Base-by-base conservation (phyloP, 2,797 vertebrate species). In the Pangasius macronema region DNA sequence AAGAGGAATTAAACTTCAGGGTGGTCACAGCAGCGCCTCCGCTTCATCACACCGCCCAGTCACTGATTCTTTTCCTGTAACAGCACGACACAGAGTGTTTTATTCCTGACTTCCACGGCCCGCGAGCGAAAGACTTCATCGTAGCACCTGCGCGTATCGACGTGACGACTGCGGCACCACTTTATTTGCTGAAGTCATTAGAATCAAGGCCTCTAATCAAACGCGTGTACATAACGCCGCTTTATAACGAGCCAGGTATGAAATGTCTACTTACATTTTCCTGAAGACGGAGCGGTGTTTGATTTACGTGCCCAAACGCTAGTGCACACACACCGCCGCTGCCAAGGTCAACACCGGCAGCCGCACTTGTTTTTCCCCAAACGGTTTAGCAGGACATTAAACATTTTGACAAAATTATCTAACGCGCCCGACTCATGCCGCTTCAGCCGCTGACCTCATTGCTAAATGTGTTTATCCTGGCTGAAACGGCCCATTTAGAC, bases 331-430 rank as follows among this genome's bases (percentile, higher is more conserved):
- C 87, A 86, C 93, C 87, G 86, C 93, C 59, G 86, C 94, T 96
- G 97, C 97, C 98, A 99, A 98, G 96, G 94, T 97, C 97, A 98
- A 97, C 95, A 98, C 90, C 93, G 95, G 94, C 88, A 79, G 91
- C 91, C 93, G 95, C 96, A 94, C 96, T 97, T 95, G 93, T 90
- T 96, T 96, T 97, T 97, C 97, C 97, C 63, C 96, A 93, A 94
- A 97, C 91, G 95, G 94, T 96, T 98, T 97, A 94, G 95, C 94
- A 94, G 96, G 96, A 97, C 96, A 94, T 97, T 97, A 97, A 98
- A 97, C 97, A 97, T 97, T 97, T 97, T 96, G 96, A 97, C 97
- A 96, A 97, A 98, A 98, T 98, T 97, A 98, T 98, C 97, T 97
- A 97, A 97, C 97, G 96, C 95, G 96, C 96, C 96, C 96, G 95